A percentile compares a stretch with the other conserved stretches of the same genome.
Conservation (phyloP, 2,113 vertebrate genomes). For the Erythrolamprus reginae region DNA sequence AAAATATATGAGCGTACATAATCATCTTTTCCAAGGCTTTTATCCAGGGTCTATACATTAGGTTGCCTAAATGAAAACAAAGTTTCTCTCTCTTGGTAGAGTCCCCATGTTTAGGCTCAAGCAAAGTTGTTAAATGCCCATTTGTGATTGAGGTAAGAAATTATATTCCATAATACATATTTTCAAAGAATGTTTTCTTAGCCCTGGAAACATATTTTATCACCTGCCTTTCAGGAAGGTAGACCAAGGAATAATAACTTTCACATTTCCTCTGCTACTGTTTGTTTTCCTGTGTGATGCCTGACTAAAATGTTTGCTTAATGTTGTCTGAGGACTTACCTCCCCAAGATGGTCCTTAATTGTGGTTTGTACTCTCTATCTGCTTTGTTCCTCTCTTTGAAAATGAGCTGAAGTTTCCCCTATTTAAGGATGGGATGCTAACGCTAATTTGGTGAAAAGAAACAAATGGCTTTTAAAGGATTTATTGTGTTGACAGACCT, state of each 20-base stretch:
- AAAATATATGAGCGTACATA: background rate
- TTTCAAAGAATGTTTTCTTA: slow-evolving; percentile 63
- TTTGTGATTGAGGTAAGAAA: slow-evolving; percentile 51
- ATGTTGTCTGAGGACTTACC: slow-evolving; percentile 53
- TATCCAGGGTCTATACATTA: background rate
- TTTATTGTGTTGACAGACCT: slow-evolving; percentile 60
- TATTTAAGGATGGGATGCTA: slow-evolving; percentile 49
- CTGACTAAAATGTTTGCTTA: slow-evolving; percentile 65
- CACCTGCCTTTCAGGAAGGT: slow-evolving; percentile 61
- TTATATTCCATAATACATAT: slow-evolving; percentile 59
- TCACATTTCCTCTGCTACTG: slow-evolving; percentile 67
- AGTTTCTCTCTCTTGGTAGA: background rate
- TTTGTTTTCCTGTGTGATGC: slow-evolving; percentile 68
- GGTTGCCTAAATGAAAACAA: background rate
- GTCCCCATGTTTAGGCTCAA: background rate
- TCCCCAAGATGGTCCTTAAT: slow-evolving; percentile 54
- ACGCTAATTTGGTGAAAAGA: slow-evolving; percentile 51
- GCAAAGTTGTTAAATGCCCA: slow-evolving; percentile 28
- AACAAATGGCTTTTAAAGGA: slow-evolving; percentile 48
- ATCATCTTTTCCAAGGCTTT: background rate
- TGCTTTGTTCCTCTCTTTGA: slow-evolving; percentile 54
- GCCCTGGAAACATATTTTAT: slow-evolving; percentile 68
- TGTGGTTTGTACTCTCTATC: slow-evolving; percentile 45
- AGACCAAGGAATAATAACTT: slow-evolving; percentile 60
- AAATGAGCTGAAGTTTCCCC: slow-evolving; percentile 58